Evolutionary conservation across 2,797 vertebrate genomes (phyloP).

Genomic region (Pristis pectinata): DNA sequence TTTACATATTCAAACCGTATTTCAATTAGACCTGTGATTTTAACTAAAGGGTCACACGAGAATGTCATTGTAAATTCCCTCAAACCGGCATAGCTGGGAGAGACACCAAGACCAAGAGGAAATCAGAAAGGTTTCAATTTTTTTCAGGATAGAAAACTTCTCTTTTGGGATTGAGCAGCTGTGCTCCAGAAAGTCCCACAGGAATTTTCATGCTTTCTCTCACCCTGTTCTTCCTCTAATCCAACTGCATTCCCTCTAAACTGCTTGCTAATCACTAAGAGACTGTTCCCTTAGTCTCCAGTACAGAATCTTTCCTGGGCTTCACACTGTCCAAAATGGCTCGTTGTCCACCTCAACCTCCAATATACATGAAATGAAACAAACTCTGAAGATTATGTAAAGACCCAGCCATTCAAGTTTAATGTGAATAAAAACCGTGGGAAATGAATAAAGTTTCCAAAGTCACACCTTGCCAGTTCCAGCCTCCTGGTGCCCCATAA

Average conservation of each 20-base stretch:
- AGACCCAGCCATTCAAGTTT: background rate
- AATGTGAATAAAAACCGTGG: background rate
- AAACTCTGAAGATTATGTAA: background rate
- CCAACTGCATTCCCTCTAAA: background rate
- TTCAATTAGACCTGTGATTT: background rate
- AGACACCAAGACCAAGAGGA: background rate
- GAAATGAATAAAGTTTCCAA: background rate
- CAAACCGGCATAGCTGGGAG: background rate
- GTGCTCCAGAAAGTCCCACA: too few relatives aligned
- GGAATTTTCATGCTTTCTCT: background rate
- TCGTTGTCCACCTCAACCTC: background rate
- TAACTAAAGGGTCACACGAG: background rate
- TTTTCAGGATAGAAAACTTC: background rate
- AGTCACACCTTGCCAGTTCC: conserved; percentile 76
- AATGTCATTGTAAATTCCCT: background rate
- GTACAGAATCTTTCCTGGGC: background rate
- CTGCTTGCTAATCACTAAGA: too few relatives aligned
- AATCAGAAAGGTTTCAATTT: background rate
- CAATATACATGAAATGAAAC: background rate
- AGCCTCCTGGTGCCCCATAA: conserved; percentile 74
- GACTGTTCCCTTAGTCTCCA: background rate
- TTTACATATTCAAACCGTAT: background rate
- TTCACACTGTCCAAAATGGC: background rate
- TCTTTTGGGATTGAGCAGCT: background rate
- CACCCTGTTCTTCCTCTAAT: background rate